phyloP scores from a whole-genome alignment of 2,888 invertebrate species.

The Hipparchia semele region DNA sequence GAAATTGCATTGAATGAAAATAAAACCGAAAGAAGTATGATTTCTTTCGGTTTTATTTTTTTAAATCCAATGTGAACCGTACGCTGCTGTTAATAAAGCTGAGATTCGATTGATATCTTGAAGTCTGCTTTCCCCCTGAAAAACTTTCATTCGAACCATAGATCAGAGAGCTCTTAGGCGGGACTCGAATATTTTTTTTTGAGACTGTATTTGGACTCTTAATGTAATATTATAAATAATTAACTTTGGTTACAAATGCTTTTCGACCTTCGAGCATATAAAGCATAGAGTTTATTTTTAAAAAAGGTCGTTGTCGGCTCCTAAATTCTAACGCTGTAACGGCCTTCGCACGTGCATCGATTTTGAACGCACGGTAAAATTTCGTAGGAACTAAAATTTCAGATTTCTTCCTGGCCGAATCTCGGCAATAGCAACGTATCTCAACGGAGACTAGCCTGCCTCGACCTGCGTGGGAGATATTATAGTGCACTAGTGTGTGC shows the following conservation, averaged over 20 bases:
- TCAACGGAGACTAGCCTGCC: too few species aligned
- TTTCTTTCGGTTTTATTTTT: too few species aligned
- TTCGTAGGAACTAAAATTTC: neutral
- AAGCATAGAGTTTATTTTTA: conserved; percentile 8
- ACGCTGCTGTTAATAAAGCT: neutral
- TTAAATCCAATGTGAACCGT: too few species aligned
- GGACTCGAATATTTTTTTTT: neutral
- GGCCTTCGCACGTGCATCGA: neutral
- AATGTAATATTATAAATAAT: neutral
- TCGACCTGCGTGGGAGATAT: too few species aligned
- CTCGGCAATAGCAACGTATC: too few species aligned
- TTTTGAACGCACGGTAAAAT: conserved; percentile 4
- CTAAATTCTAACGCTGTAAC: conserved; percentile 1
- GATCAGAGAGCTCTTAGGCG: conserved; percentile 9
- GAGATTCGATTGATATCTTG: too few species aligned
- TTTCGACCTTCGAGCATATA: conserved; percentile 11
- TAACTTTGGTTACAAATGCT: conserved; percentile 22
- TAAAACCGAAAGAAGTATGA: too few species aligned
- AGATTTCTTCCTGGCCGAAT: neutral
- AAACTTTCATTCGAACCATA: neutral
- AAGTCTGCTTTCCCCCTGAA: too few species aligned
- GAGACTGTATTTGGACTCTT: neutral
- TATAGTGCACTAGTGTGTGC: too few species aligned
- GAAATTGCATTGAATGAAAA: too few species aligned
- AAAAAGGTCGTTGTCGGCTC: conserved; percentile 19